A percentile compares a stretch with the other conserved stretches of the same genome.
These are phyloP conservation scores for Habroteleia sp. DNA, from an alignment of 2,888 invertebrate genomes.

Conservation along the genomic window DNA sequence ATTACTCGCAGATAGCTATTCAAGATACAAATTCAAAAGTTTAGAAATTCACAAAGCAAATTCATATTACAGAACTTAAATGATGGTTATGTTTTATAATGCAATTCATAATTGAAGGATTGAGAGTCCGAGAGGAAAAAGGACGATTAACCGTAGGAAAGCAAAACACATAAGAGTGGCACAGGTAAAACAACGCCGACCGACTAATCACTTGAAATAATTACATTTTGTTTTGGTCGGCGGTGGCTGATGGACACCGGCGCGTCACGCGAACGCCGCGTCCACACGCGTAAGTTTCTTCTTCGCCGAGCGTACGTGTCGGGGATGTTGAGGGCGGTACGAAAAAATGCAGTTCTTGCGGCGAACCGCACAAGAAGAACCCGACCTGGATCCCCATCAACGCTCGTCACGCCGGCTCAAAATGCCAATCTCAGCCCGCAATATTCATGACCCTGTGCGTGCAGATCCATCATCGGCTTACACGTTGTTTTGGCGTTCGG, in stretches of 20 bases:
- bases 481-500: constrained; percentile 20
- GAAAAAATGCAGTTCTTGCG: constrained; percentile 68
- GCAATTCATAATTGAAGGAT: constrained; percentile 39
- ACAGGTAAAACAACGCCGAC: constrained; percentile 42
- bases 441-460: constrained; percentile 72
- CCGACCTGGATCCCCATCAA: constrained; percentile 74
- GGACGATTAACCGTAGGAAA: constrained; percentile 21
- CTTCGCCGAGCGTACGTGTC: constrained; percentile 56
- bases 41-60: too few species aligned
- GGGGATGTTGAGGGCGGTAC: constrained; percentile 58
- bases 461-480: constrained; percentile 38
- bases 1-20: too few species aligned
- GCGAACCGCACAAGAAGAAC: constrained; percentile 73
- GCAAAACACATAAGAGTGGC: constrained; percentile 39
- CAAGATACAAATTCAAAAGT: too few species aligned
- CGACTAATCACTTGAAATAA: constrained; percentile 79
- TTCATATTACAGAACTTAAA: too few species aligned
- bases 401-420: constrained; percentile 78
- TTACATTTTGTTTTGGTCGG: constrained; percentile 78
- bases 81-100: neutral
- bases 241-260: constrained; percentile 73
- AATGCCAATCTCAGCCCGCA: constrained; percentile 70
- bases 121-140: constrained; percentile 22
- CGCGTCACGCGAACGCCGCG: constrained; percentile 74
- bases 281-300: constrained; percentile 35